phyloP scores from a whole-genome alignment of 2,888 invertebrate genomes.

The Standfussiana lucernea region DNA sequence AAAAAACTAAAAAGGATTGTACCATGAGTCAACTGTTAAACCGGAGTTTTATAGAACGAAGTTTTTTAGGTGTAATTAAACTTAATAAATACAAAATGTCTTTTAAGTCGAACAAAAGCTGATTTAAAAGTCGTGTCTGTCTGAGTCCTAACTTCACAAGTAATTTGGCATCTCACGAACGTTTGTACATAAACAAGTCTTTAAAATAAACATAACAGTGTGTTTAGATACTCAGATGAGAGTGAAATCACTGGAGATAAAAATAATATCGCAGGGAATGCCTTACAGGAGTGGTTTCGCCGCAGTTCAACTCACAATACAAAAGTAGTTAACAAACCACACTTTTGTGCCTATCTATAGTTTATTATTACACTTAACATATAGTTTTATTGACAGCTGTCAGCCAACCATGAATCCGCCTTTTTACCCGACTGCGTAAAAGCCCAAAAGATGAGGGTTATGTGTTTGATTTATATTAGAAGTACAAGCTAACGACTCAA shows the following conservation, averaged over 20 bases:
- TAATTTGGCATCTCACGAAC: slow-evolving; percentile 52
- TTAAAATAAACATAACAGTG: slow-evolving; percentile 49
- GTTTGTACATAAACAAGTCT: slow-evolving; percentile 53
- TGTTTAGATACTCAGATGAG: slow-evolving; percentile 38
- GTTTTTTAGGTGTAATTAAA: no score
- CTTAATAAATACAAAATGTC: not conserved
- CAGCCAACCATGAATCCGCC: no score
- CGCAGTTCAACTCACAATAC: not conserved
- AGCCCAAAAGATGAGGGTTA: no score
- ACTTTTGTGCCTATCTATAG: no score
- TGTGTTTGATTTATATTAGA: no score
- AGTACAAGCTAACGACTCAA: no score
- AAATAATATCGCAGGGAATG: slow-evolving; percentile 41
- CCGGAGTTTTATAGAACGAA: not conserved
- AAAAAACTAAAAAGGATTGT: not conserved
- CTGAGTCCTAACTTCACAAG: slow-evolving; percentile 33
- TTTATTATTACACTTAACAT: no score
- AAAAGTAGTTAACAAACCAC: no score
- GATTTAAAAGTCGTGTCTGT: slow-evolving; percentile 23
- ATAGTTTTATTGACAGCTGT: no score
- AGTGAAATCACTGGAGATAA: slow-evolving; percentile 45
- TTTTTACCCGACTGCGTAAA: no score
- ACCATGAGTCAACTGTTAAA: not conserved
- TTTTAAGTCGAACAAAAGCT: not conserved
- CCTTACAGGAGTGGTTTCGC: not conserved